Evolutionary conservation across 2,888 invertebrate species (phyloP), one percentile per base, ranked within the genome.

Genomic region (Sarcophaga caerulescens): DNA sequence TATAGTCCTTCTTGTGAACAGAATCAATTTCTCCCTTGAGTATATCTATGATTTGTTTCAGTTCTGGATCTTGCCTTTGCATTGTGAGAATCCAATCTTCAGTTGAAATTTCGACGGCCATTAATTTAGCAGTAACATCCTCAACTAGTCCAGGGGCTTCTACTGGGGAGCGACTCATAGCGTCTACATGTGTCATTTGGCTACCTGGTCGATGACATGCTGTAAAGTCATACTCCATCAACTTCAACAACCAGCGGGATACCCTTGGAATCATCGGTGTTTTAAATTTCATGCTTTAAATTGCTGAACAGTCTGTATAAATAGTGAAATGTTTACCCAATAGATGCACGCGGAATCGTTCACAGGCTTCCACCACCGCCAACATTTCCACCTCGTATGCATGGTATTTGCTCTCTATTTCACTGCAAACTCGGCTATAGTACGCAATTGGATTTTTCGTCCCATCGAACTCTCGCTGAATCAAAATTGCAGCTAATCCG

Each of bases 321-420:
- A 90, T 88, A 82, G 90, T 91, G 68, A 91, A 91, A 23, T 86
- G 69, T 89, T 45, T 81, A 75, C 6, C 90, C 12, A 91, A 66
- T 11, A 92, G 74, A 81, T 91, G 92, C 0, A 90, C 85, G 17
- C 90, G 63, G 84, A 92, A 92, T 74, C 90, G 91, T 57, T 91
- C 90, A 0, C 92, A 70, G 1, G 91, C 89, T 87, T 90, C 81
- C 12, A 2, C 88, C 8, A 92, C 87, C 0, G 91, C 91, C 8
- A 92, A 77, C 4, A 91, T 90, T 88, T 92, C 91, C 3, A 93
- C 80, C 63, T 92, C 91, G 78, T 92, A 92, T 25, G 91, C 90
- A 19, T 82, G 71, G 70, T 90, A 92, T 62, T 88, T 86, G 86
- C 92, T 90, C 6, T 90, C 89, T 1, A 88, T 84, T 14, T 81